Evolutionary conservation across 2,113 vertebrate genomes (phyloP), one percentile per base, ranked within the genome.

Genomic region (Ptyas mucosa): DNA sequence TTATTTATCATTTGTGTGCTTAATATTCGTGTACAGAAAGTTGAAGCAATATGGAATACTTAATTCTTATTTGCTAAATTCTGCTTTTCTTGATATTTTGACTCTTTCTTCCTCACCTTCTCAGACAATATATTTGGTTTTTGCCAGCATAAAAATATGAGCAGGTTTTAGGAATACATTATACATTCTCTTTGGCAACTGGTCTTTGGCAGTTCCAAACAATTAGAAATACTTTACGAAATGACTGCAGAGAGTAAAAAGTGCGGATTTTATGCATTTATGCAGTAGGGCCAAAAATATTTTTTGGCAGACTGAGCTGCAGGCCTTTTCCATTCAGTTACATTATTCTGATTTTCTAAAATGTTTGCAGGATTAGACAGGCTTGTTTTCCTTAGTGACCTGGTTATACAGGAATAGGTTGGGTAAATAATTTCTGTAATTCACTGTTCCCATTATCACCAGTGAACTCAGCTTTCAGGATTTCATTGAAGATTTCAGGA

Each of bases 101-200:
- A 0, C 87, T 43, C 75, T 94, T 20, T 81, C 20, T 20, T 64
- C 8, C 15, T 21, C 34, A 95, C 91, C 39, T 94, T 93, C 95
- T 94, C 91, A 94, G 85, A 96, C 75, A 92, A 90, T 0, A 5
- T 92, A 61, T 95, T 95, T 94, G 93, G 55, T 57, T 94, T 95
- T 96, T 96, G 89, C 96, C 94, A 94, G 88, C 88, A 86, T 57
- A 96, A 94, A 96, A 97, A 96, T 95, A 94, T 92, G 93, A 94
- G 75, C 0, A 10, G 57, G 90, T 95, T 46, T 96, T 92, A 49
- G 86, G 81, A 90, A 93, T 93, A 90, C 90, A 93, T 93, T 90
- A 95, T 97, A 97, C 96, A 96, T 96, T 97, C 96, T 92, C 85
- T 87, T 97, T 97, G 96, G 95, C 96, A 95, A 95, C 55, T 0